Evolutionary conservation across 1,140 invertebrate species (phyloP).

Genomic region (Lasioglossum albipes): DNA sequence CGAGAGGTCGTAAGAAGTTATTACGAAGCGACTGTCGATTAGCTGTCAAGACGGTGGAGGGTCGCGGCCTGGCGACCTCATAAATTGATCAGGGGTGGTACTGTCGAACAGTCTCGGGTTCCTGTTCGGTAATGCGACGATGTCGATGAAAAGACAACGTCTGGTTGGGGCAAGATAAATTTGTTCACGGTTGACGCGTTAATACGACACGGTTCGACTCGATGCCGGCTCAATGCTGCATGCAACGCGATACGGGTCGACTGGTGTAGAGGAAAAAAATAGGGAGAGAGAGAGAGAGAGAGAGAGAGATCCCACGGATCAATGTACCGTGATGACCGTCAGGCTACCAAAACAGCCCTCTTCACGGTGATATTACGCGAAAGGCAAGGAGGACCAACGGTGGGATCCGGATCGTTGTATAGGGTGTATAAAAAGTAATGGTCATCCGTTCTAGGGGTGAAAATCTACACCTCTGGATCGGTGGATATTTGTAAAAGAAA

Average conservation of each 20-base stretch:
- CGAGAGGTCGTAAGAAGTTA: not conserved
- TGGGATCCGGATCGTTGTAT: not conserved
- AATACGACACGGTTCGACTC: constrained; percentile 47
- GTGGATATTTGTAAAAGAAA: too few species aligned
- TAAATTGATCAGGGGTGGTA: constrained; percentile 29
- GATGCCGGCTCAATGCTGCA: constrained; percentile 37
- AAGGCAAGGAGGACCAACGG: not conserved
- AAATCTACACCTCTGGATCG: too few species aligned
- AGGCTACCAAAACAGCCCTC: not conserved
- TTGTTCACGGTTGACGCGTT: constrained; percentile 53
- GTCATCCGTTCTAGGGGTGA: too few species aligned
- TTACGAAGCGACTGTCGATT: not conserved
- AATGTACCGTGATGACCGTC: constrained; percentile 28
- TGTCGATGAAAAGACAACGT: constrained; percentile 60
- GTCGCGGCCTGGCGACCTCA: not conserved
- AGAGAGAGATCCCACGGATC: constrained; percentile 30
- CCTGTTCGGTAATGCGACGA: not conserved
- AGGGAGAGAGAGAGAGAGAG: not conserved
- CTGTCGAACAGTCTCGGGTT: constrained; percentile 3
- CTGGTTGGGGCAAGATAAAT: constrained; percentile 60
- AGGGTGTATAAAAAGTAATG: too few species aligned
- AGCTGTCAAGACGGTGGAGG: not conserved
- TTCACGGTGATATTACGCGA: constrained; percentile 1
- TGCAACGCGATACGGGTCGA: constrained; percentile 5
- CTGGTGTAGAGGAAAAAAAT: constrained; percentile 28